Evolutionary conservation across 2,888 invertebrate genomes (phyloP), one percentile per base, ranked within the genome.

Genomic region (Ryuthela nishihirai): DNA sequence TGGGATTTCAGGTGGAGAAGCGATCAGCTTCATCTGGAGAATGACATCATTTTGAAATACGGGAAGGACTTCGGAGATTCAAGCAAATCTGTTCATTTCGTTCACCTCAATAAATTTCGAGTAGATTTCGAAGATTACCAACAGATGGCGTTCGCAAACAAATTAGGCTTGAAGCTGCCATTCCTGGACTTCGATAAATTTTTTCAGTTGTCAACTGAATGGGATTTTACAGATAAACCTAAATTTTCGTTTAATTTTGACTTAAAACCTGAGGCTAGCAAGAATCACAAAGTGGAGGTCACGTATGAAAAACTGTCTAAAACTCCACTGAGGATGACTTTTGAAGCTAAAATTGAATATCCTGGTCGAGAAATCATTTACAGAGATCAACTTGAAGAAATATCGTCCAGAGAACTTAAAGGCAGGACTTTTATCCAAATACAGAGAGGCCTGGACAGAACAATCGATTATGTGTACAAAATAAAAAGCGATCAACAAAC

Each of bases 1-100:
- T 59, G 59, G 59, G 53, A 59, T 43, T 53, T 59, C 10, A 59
- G 59, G 17, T 48, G 47, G 9, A 52, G 41, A 20, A 52, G 48
- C 7, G 35, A 53, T n/a, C 41, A 40, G n/a, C 12, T n/a, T 5
- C 54, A 54, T 20, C 18, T 40, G 12, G 52, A 54, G 34, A 46
- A 46, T 26, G 60, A 60, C 17, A 29, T 60, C 9, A 45, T 32
- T 26, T 46, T 60, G 34, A 36, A 53, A 7, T 60, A 60, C 25
- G 60, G 60, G 3, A 41, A 49, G 42, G 46, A 54, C 15, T 54
- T 60, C 23, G 38, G 49, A n/a, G 54, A 60, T 17, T 44, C 49
- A 6, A 50, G 39, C 7, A 54, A 60, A 26, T 20, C 50, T 18
- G 42, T 60, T 3, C 47, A 47, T 2, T 18, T 54, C 6, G 38